These are phyloP conservation scores for Chromobotia macracanthus DNA, from an alignment of 2,797 vertebrate species.

Conservation along the genomic window DNA sequence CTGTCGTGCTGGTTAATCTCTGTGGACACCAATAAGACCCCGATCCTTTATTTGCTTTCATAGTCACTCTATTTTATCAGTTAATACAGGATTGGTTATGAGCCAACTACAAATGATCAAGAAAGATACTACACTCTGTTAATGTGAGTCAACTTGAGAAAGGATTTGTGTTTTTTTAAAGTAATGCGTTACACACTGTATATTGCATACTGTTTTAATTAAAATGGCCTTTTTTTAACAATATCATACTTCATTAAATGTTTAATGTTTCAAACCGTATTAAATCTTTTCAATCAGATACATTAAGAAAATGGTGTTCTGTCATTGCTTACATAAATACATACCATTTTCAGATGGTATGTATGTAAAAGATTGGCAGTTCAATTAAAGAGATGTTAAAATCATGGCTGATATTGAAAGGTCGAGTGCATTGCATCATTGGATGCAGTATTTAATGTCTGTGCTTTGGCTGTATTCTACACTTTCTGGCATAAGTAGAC, in stretches of 20 bases:
- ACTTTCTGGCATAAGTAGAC: no score
- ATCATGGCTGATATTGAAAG: no score
- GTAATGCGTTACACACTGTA: no score
- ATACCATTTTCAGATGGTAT: neutral
- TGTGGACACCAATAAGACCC: neutral
- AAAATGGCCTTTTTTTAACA: neutral
- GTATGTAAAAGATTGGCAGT: no score
- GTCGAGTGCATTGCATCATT: no score
- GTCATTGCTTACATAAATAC: neutral
- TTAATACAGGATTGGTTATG: no score
- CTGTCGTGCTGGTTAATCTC: constrained; percentile 57
- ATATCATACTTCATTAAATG: neutral
- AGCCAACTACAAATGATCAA: neutral
- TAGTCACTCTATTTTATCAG: neutral
- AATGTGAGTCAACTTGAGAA: no score
- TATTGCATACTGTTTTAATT: no score
- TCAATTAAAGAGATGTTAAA: no score
- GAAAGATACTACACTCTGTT: neutral
- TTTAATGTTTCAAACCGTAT: neutral
- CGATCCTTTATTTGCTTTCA: neutral
- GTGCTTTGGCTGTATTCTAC: no score
- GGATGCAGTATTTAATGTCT: no score
- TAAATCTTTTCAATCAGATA: neutral
- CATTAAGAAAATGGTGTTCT: neutral
- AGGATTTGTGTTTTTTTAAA: no score